Conservation (phyloP, 2,888 invertebrate species). For the Idaea straminata region DNA sequence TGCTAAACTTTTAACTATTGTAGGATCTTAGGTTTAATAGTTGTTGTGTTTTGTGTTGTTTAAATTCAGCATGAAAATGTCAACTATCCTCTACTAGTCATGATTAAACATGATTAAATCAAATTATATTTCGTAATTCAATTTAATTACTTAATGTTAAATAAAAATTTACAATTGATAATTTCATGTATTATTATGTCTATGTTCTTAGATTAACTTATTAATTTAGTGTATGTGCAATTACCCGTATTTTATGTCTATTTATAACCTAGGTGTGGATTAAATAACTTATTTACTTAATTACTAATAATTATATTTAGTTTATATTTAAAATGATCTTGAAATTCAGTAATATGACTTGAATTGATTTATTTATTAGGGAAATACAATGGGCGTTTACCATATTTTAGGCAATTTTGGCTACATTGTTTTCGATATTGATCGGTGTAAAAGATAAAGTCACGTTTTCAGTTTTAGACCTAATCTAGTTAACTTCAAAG, state of each 20-base stretch:
- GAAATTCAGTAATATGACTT: conserved; percentile 34
- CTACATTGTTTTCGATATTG: conserved; percentile 7
- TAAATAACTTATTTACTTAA: conserved; percentile 62
- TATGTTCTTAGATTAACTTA: conserved; percentile 63
- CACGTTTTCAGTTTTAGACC: conserved; percentile 9
- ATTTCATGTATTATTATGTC: conserved; percentile 45
- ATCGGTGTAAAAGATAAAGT: conserved; percentile 18
- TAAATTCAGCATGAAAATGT: conserved; percentile 51
- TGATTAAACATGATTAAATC: conserved; percentile 24
- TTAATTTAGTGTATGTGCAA: conserved; percentile 75
- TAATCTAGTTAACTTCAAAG: conserved; percentile 6
- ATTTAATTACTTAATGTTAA: conserved; percentile 52
- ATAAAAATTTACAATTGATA: conserved; percentile 46
- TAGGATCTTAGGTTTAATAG: conserved; percentile 68
- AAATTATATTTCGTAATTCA: conserved; percentile 35
- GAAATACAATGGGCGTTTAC: conserved; percentile 50
- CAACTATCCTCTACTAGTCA: conserved; percentile 53
- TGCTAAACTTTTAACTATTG: conserved; percentile 54
- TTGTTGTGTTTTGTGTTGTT: conserved; percentile 72
- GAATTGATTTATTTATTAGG: conserved; percentile 77
- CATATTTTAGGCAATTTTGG: conserved; percentile 32
- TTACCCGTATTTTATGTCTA: conserved; percentile 68
- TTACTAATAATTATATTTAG: conserved; percentile 32
- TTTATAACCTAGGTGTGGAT: conserved; percentile 56
- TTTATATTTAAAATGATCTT: conserved; percentile 24